phyloP scores from a whole-genome alignment of 2,797 vertebrate genomes.

The Megaceryle alcyon region DNA sequence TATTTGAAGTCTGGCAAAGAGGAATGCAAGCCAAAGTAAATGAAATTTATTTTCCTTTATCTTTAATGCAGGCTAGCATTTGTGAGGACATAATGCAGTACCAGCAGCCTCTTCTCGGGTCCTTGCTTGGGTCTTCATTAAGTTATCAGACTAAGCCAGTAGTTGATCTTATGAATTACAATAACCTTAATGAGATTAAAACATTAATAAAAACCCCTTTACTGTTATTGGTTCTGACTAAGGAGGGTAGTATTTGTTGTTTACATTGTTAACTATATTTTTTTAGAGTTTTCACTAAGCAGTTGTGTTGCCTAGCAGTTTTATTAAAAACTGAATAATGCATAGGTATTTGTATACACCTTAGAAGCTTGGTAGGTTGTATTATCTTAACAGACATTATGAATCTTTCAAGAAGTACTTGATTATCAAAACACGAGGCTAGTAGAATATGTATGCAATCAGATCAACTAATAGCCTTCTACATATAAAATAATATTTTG shows the following conservation, averaged over 20 bases:
- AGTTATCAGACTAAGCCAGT: background rate
- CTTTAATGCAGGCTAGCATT: background rate
- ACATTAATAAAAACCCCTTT: background rate
- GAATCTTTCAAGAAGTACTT: conserved; percentile 31
- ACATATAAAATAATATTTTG: conserved; percentile 24
- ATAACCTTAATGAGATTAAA: background rate
- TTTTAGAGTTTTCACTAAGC: conserved; percentile 19
- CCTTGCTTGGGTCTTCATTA: background rate
- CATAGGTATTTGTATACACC: conserved; percentile 36
- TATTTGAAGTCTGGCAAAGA: background rate
- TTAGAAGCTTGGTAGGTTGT: background rate
- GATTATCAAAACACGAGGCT: conserved; percentile 31
- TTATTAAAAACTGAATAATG: conserved; percentile 65
- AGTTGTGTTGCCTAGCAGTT: conserved; percentile 40
- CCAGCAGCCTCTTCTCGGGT: background rate
- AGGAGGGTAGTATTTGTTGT: background rate
- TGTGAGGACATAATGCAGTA: background rate
- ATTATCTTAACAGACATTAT: conserved; percentile 29
- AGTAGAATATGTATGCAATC: conserved; percentile 41
- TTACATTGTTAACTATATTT: background rate
- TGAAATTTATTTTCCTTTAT: background rate
- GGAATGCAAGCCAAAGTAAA: background rate
- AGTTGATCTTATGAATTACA: background rate
- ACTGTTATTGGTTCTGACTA: background rate
- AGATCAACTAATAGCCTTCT: conserved; percentile 4